Percentiles rank a stretch among this genome's conserved stretches.
Evolutionary conservation across 2,113 vertebrate genomes (phyloP).

Genomic region (Pterocles gutturalis): DNA sequence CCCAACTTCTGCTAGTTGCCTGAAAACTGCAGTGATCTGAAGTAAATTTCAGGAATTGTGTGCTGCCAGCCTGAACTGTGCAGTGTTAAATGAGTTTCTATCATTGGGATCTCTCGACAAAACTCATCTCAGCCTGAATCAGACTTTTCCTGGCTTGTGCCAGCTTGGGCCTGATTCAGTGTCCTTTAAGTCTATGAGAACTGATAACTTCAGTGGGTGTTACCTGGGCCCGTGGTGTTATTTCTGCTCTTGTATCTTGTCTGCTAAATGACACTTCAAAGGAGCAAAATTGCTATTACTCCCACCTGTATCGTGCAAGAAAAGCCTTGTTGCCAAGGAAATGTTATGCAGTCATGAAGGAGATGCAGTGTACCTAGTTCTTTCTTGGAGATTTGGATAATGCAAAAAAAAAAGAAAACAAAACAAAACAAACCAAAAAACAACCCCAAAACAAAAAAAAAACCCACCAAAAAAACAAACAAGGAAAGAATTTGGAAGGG

Average conservation of each 20-base stretch:
- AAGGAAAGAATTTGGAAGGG: not conserved
- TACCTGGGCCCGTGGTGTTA: not conserved
- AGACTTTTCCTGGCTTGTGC: not conserved
- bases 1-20: not conserved
- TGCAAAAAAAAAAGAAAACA: not conserved
- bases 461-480: not conserved
- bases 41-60: not conserved
- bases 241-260: not conserved
- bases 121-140: not conserved
- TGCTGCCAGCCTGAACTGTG: not conserved
- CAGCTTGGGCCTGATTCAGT: not conserved
- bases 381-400: not conserved
- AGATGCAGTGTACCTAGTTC: not conserved
- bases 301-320: not conserved
- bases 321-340: slow-evolving; percentile 25
- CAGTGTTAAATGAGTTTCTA: not conserved
- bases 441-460: not conserved
- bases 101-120: not conserved
- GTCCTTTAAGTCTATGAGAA: not conserved
- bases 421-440: not conserved
- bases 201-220: not conserved
- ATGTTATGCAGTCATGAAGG: not conserved
- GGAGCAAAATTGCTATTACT: not conserved
- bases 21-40: not conserved
- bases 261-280: not conserved